phyloP scores from a whole-genome alignment of 2,113 vertebrate genomes.

The Mesembrinibis cayennensis region DNA sequence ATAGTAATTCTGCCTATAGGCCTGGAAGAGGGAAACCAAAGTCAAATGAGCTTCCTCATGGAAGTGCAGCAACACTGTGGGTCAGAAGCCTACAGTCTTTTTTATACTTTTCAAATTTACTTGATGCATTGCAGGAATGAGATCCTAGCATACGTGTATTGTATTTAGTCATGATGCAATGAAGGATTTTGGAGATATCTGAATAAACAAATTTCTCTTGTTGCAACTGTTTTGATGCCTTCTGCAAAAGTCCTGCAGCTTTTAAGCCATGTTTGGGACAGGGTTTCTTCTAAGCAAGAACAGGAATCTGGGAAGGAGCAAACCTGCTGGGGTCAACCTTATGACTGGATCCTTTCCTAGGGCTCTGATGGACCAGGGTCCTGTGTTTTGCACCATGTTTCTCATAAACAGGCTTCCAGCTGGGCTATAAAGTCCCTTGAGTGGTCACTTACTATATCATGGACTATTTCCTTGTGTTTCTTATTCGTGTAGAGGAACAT shows the following conservation, averaged over 20 bases:
- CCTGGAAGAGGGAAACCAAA: neutral
- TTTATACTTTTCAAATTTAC: neutral
- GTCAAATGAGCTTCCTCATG: neutral
- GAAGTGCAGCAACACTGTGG: neutral
- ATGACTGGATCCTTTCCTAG: neutral
- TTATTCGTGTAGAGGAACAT: neutral
- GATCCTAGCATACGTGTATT: neutral
- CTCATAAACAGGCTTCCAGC: neutral
- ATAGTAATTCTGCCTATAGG: neutral
- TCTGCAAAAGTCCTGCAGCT: neutral
- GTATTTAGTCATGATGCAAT: neutral
- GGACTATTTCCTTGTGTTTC: neutral
- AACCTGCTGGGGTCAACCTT: neutral
- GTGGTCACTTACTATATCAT: neutral
- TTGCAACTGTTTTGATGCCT: neutral
- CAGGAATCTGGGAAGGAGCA: fast-evolving
- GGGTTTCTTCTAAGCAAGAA: neutral
- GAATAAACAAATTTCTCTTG: neutral
- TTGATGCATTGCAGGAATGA: neutral
- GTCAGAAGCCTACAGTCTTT: too few species aligned
- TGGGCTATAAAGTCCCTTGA: neutral
- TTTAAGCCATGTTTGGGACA: neutral
- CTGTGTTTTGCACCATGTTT: neutral
- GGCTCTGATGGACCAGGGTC: neutral
- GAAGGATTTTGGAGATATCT: neutral